Evolutionary conservation across 1,140 invertebrate genomes (phyloP).

Genomic region (Aethina tumida): DNA sequence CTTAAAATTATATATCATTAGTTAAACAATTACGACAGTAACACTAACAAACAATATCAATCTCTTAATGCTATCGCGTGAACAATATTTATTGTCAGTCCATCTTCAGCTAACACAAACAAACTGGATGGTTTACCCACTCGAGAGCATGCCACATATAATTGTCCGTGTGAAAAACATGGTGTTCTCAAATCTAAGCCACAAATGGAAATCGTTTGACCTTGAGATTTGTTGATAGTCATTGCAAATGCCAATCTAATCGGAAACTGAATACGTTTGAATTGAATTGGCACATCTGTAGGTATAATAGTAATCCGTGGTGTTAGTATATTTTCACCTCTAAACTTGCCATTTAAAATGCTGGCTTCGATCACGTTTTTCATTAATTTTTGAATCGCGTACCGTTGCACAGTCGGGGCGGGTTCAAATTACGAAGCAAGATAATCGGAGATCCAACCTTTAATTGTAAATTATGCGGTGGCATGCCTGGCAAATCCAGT

Average conservation of each 20-base stretch:
- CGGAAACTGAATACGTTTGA: conserved; percentile 42
- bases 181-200: conserved; percentile 28
- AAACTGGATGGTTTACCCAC: conserved; percentile 28
- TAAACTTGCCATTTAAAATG: conserved; percentile 35
- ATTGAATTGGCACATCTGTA: conserved; percentile 30
- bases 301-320: conserved; percentile 37
- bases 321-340: conserved; percentile 38
- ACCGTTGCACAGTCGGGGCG: too few species aligned
- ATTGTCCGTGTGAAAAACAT: conserved; percentile 32
- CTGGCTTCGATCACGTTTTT: conserved; percentile 38
- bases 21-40: too few species aligned
- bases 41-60: too few species aligned
- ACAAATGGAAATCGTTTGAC: conserved; percentile 32
- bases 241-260: conserved; percentile 40
- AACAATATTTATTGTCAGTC: conserved; percentile 15
- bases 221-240: conserved; percentile 45
- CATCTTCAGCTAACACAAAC: conserved; percentile 6
- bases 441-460: too few species aligned
- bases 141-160: conserved; percentile 29
- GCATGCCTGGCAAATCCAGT: conserved; percentile 17
- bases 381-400: too few species aligned
- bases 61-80: too few species aligned
- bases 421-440: too few species aligned
- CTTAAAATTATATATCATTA: too few species aligned
- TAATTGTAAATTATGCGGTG: conserved; percentile 27